These are phyloP conservation scores for Cordylochernes scorpioides DNA, from an alignment of 2,888 invertebrate species.

Conservation along the genomic window DNA sequence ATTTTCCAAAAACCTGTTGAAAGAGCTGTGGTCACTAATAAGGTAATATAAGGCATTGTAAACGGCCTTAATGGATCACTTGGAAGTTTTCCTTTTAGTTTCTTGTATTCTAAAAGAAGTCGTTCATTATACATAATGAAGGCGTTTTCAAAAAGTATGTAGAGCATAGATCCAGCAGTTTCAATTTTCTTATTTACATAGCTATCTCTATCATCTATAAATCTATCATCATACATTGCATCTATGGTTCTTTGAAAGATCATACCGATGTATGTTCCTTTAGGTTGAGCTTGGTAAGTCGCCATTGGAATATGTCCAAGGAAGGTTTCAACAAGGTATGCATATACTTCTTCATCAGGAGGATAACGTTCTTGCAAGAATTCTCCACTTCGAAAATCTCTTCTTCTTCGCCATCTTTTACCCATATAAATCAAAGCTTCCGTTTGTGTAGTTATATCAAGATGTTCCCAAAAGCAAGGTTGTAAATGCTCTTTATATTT, in stretches of 20 bases:
- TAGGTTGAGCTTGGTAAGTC: constrained; percentile 31
- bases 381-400: too few relatives aligned
- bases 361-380: too few relatives aligned
- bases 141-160: constrained; percentile 90
- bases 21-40: constrained; percentile 72
- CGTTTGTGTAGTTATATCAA: too few relatives aligned
- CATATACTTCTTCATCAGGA: too few relatives aligned
- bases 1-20: constrained; percentile 98
- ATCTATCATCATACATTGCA: constrained; percentile 44
- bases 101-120: constrained; percentile 74
- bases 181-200: constrained; percentile 96
- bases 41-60: constrained; percentile 76
- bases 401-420: too few relatives aligned
- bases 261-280: constrained; percentile 56
- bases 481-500: too few relatives aligned
- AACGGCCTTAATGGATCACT: constrained; percentile 92
- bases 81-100: constrained; percentile 69
- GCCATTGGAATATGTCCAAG: too few relatives aligned
- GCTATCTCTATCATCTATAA: constrained; percentile 91
- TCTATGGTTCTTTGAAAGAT: constrained; percentile 74
- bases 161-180: constrained; percentile 71
- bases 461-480: too few relatives aligned
- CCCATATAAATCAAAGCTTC: too few relatives aligned
- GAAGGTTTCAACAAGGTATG: too few relatives aligned
- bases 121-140: constrained; percentile 81